phyloP scores from a whole-genome alignment of 2,797 vertebrate genomes.

The Amblyraja radiata region DNA sequence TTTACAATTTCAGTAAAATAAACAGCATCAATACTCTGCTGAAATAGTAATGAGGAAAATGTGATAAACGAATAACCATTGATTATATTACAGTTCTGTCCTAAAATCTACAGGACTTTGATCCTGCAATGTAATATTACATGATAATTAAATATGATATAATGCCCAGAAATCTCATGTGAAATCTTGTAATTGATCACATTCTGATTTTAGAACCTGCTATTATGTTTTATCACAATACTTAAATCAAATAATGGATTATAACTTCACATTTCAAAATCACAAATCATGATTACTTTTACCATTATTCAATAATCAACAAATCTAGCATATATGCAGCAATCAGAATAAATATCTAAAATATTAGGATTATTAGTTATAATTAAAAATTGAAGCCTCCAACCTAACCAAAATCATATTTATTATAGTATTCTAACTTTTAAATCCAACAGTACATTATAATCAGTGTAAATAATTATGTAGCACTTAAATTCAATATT shows the following conservation, averaged over 20 bases:
- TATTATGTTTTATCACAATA: background rate
- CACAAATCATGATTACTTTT: background rate
- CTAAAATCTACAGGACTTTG: background rate
- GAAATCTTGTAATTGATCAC: background rate
- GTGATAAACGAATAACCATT: background rate
- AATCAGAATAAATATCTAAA: background rate
- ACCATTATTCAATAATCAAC: background rate
- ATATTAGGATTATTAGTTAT: background rate
- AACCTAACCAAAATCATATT: background rate
- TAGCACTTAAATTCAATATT: conserved; percentile 9
- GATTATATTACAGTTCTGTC: background rate
- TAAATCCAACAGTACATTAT: background rate
- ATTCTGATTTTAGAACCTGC: too few species aligned
- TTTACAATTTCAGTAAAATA: background rate
- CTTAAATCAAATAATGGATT: background rate
- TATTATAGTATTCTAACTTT: conserved; percentile 6
- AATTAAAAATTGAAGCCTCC: background rate
- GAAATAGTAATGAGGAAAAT: background rate
- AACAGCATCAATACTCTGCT: background rate
- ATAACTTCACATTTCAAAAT: background rate
- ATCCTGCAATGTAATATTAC: background rate
- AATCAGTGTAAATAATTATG: background rate
- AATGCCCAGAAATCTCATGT: background rate
- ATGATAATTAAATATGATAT: background rate
- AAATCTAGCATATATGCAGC: background rate